A percentile compares a stretch with the other conserved stretches of the same genome.
These are phyloP conservation scores for Periphyllus acericola DNA, from an alignment of 2,888 invertebrate genomes.

Conservation along the genomic window DNA sequence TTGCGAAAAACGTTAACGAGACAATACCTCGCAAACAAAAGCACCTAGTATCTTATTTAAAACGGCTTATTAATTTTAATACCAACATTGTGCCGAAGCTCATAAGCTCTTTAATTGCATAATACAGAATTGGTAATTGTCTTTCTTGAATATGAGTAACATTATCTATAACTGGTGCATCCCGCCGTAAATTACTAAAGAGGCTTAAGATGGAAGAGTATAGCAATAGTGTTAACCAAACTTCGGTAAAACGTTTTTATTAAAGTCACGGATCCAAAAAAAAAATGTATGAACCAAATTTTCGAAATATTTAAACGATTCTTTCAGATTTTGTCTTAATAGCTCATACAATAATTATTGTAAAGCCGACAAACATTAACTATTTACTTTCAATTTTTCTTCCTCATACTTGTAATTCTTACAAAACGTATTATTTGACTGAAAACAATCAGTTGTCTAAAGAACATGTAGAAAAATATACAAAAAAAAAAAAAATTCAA, in stretches of 20 bases:
- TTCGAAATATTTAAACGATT: not conserved
- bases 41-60: slow-evolving; percentile 46
- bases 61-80: slow-evolving; percentile 58
- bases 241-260: not conserved
- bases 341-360: no score
- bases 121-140: slow-evolving; percentile 41
- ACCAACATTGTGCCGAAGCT: slow-evolving; percentile 30
- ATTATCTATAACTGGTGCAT: slow-evolving; percentile 34
- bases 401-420: not conserved
- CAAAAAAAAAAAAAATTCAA: no score
- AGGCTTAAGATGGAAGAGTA: not conserved
- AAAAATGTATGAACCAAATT: not conserved
- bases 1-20: slow-evolving; percentile 34
- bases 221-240: not conserved
- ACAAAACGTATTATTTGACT: not conserved
- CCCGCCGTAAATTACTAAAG: slow-evolving; percentile 23
- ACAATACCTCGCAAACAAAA: slow-evolving; percentile 43
- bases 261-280: not conserved
- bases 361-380: no score
- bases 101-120: slow-evolving; percentile 55
- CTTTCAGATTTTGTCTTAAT: not conserved
- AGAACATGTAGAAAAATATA: no score
- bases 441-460: not conserved
- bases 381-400: not conserved
- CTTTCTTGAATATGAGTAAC: slow-evolving; percentile 35